These are phyloP conservation scores for Erebia aethiops DNA, from an alignment of 2,888 invertebrate species.

Conservation along the genomic window DNA sequence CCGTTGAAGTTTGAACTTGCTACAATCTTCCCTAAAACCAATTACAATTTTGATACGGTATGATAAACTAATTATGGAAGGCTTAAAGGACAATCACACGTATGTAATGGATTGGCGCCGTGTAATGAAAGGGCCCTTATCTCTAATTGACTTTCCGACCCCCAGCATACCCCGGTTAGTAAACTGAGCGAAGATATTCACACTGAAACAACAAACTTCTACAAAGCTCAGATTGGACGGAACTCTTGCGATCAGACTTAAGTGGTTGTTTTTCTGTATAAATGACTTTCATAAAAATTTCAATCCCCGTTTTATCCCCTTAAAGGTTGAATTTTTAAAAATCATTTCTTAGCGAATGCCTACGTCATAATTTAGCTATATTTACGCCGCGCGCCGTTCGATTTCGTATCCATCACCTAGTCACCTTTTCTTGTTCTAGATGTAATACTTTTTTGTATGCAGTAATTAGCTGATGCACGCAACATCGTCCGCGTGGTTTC, in stretches of 20 bases:
- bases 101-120: constrained; percentile 14
- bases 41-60: not conserved
- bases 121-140: constrained; percentile 18
- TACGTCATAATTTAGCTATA: too few species aligned
- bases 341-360: too few species aligned
- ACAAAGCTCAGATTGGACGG: not conserved
- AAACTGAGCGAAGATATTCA: constrained; percentile 10
- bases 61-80: not conserved
- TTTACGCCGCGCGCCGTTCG: too few species aligned
- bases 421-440: too few species aligned
- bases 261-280: not conserved
- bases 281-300: not conserved
- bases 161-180: not conserved
- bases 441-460: too few species aligned
- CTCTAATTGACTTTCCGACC: constrained; percentile 16
- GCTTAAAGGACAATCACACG: constrained; percentile 13
- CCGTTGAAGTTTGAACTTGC: too few species aligned
- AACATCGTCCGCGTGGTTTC: too few species aligned
- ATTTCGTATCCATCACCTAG: too few species aligned
- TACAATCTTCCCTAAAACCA: not conserved
- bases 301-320: too few species aligned
- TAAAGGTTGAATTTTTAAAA: too few species aligned
- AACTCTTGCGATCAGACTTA: too few species aligned
- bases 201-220: not conserved
- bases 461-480: too few species aligned